Evolutionary conservation across 2,113 vertebrate genomes (phyloP), one percentile per base, ranked within the genome.

Genomic region (Vicugna pacos): DNA sequence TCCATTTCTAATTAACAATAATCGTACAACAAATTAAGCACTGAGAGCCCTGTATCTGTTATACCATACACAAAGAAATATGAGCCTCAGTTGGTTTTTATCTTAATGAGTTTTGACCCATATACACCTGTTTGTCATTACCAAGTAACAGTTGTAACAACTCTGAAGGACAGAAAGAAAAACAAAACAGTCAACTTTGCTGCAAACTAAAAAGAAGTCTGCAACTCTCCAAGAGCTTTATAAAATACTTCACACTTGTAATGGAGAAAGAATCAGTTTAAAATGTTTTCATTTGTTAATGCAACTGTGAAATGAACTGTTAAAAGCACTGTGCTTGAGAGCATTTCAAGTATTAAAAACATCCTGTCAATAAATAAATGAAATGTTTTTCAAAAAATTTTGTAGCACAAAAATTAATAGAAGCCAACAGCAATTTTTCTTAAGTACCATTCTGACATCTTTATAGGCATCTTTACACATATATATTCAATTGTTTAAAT

Each of bases 101-200:
- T 96, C 96, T 97, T 97, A 98, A 97, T 96, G 88, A 94, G 60
- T 83, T 98, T 89, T 93, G 92, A 97, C 52, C 98, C 94, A 32
- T 32, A 3, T 84, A 69, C 88, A 97, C 94, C 94, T 97, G 91
- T 93, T 97, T 97, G 67, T 97, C 95, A 98, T 97, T 87, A 94
- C 35, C 62, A 52, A 95, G 8, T 58, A 89, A 88, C 60, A 76
- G 46, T 83, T 89, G 67, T 32, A 56, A 60, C 24, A 88, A 77
- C 54, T 93, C 73, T 87, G 86, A 82, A 62, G 42, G 62, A 28
- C 2, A 62, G 12, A 17, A 77, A 77, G 14, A 32, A 82, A 72
- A n/a, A 28, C 5, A 65, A 50, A 42, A 35, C 15, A 52, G 30
- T 28, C 64, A 96, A 32, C 50, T 88, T 84, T 82, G 20, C 38